Evolutionary conservation across 2,888 invertebrate species (phyloP).

Genomic region (Hypena proboscidalis): DNA sequence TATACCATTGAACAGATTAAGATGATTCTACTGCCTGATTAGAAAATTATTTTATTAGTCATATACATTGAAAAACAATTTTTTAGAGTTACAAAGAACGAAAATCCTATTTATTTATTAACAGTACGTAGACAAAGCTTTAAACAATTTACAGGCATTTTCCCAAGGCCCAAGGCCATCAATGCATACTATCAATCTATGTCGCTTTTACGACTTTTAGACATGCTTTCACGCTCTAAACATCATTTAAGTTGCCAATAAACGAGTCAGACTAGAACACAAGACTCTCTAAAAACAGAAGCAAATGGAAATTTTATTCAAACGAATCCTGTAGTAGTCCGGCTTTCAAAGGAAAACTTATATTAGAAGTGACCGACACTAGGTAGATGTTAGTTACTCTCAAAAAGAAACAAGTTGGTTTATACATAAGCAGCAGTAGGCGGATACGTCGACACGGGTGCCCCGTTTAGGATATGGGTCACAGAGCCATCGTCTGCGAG

Average conservation of each 20-base stretch:
- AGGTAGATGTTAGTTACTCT: constrained; percentile 5
- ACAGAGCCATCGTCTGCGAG: constrained; percentile 60
- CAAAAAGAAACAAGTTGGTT: constrained; percentile 17
- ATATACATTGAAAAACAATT: too few species aligned
- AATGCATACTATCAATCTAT: constrained; percentile 5
- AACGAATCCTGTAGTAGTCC: constrained; percentile 1
- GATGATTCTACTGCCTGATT: too few species aligned
- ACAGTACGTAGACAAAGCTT: not conserved
- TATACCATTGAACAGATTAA: too few species aligned
- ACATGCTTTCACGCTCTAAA: constrained; percentile 1
- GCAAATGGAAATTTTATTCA: not conserved
- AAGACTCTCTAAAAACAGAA: not conserved
- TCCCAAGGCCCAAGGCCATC: not conserved
- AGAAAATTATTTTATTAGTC: too few species aligned
- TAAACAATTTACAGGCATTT: constrained; percentile 1
- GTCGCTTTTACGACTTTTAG: constrained; percentile 7
- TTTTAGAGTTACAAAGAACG: not conserved
- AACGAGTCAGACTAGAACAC: not conserved
- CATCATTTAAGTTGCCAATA: constrained; percentile 1
- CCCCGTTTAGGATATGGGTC: constrained; percentile 72
- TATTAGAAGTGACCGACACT: not conserved
- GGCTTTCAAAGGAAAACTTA: constrained; percentile 5
- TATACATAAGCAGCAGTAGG: constrained; percentile 34
- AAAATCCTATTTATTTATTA: not conserved
- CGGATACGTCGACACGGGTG: constrained; percentile 50